These are phyloP conservation scores for Hypselothyrea guttata DNA, from an alignment of 2,888 invertebrate species.

Conservation along the genomic window DNA sequence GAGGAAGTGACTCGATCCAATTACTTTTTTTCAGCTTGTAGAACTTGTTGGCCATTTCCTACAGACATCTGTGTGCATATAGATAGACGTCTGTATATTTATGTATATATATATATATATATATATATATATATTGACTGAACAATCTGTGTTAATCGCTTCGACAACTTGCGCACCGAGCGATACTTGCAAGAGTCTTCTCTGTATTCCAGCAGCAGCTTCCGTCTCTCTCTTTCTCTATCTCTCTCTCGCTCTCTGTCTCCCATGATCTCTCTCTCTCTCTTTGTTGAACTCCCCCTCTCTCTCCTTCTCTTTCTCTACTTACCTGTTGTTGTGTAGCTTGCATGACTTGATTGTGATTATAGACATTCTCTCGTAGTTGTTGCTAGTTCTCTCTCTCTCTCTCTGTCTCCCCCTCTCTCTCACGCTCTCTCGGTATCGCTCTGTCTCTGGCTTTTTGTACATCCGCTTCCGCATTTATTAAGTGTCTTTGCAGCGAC, in stretches of 20 bases:
- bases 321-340: conserved; percentile 24
- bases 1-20: conserved; percentile 41
- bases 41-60: conserved; percentile 13
- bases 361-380: conserved; percentile 62
- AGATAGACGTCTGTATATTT: not conserved
- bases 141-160: conserved; percentile 15
- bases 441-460: conserved; percentile 53
- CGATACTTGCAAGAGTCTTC: not conserved
- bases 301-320: not conserved
- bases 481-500: conserved; percentile 78
- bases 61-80: not conserved
- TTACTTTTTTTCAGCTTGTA: conserved; percentile 12
- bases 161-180: conserved; percentile 3
- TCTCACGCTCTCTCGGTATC: conserved; percentile 24
- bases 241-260: conserved; percentile 3
- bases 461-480: conserved; percentile 81
- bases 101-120: conserved; percentile 1
- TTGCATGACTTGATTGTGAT: conserved; percentile 79
- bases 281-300: too few relatives aligned
- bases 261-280: too few relatives aligned
- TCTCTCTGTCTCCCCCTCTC: conserved; percentile 20
- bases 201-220: conserved; percentile 7
- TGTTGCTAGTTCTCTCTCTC: conserved; percentile 19
- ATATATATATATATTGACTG: conserved; percentile 2
- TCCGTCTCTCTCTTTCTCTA: not conserved